Evolutionary conservation across 2,113 vertebrate genomes (phyloP).

Genomic region (Delphinapterus leucas): DNA sequence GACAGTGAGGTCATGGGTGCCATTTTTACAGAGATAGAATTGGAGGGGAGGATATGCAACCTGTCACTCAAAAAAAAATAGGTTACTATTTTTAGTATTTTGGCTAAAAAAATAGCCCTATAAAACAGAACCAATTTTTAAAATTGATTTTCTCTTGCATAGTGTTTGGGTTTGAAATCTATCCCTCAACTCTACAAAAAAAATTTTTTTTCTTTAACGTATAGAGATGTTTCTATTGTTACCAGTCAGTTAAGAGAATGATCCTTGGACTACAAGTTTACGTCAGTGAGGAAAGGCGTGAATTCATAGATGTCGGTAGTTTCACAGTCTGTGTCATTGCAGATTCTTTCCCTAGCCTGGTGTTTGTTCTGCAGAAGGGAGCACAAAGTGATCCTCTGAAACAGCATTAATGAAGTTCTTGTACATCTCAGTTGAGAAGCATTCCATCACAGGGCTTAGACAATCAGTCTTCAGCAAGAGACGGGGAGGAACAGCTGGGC

Average conservation of each 20-base stretch:
- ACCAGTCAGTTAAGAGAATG: background rate
- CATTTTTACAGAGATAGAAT: background rate
- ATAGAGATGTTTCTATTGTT: background rate
- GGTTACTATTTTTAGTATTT: background rate
- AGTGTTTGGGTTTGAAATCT: background rate
- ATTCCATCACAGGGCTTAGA: slow-evolving; percentile 89
- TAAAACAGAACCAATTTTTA: background rate
- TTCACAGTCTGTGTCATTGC: background rate
- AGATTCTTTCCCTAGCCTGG: background rate
- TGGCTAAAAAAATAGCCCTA: background rate
- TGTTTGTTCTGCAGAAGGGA: background rate
- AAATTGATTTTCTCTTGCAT: rapidly evolving
- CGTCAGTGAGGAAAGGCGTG: background rate
- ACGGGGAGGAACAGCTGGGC: slow-evolving; percentile 79
- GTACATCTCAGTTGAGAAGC: slow-evolving; percentile 75
- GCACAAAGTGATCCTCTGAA: slow-evolving; percentile 13
- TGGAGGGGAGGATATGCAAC: background rate
- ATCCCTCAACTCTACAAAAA: background rate
- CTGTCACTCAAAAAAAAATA: background rate
- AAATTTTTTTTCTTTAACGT: rapidly evolving
- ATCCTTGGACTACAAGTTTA: background rate
- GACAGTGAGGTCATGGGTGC: background rate
- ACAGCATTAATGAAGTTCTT: slow-evolving; percentile 66
- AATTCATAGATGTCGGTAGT: background rate
- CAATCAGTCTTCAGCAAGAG: slow-evolving; percentile 84